Base-by-base conservation (phyloP, 2,113 vertebrate species). In the Pollachius pollachius region DNA sequence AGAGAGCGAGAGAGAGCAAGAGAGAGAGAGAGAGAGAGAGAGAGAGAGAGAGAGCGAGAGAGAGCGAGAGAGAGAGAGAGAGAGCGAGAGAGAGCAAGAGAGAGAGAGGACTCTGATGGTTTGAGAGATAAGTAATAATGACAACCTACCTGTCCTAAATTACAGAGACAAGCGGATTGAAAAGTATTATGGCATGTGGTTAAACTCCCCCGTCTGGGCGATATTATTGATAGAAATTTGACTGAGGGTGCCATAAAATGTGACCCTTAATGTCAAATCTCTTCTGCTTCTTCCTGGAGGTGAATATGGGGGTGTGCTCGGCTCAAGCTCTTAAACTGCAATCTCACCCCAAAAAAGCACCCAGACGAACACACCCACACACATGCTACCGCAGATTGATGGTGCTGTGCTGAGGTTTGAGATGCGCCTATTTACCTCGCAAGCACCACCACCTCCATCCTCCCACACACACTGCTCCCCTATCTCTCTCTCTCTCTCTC, bases 181-280 rank as follows among this genome's bases (percentile, higher is more conserved):
- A 76, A 72, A 69, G 70, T 73, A 75, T 81, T 79, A 52, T 67
- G 70, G 61, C 41, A 48, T 13, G 41, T 56, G 66, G 73, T 75
- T 15, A 7, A 57, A 69, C 37, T 71, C 13, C 68, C 66, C 67
- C 52, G 67, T 59, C 56, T 71, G 70, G 69, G 60, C 68, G 82
- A 0, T 64, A 48, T 61, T 57, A 65, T 57, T 3, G 7, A 52
- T 7, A 60, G 25, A 69, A 62, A 61, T 59, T 27, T 25, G 19
- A 68, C n/a, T 1, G 76, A 64, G n/a, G 12, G 41, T 13, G 41
- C 41, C 41, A 48, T 9, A 48, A 48, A 48, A 48, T 48, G 12
- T 48, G 41, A 11, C 41, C 74, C 19, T 15, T 19, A 69, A 74
- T 71, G 66, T 62, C 25, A 27, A 37, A 66, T 52, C 66, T 67